phyloP scores from a whole-genome alignment of 2,113 vertebrate species.

The Columbina picui region DNA sequence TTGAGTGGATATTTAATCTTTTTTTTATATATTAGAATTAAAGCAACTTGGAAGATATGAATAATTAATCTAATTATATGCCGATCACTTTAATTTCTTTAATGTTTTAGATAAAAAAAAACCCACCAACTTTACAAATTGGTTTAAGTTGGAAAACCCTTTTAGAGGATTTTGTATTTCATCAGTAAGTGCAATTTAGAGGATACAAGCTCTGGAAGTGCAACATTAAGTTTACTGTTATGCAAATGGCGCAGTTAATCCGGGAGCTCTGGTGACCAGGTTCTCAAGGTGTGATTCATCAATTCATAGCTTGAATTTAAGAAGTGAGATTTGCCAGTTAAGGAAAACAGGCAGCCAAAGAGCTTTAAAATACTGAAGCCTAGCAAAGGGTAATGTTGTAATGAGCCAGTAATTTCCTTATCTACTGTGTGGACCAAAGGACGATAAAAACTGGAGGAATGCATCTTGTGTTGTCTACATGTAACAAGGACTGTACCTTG shows the following conservation, averaged over 20 bases:
- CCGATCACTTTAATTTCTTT: constrained; percentile 86
- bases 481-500: not conserved
- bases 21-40: constrained; percentile 88
- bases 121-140: constrained; percentile 80
- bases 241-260: constrained; percentile 78
- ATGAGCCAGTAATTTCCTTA: constrained; percentile 11
- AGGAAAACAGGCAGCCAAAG: not conserved
- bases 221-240: constrained; percentile 74
- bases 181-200: constrained; percentile 80
- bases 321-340: constrained; percentile 19
- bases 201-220: constrained; percentile 57
- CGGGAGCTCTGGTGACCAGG: not conserved
- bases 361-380: constrained; percentile 1
- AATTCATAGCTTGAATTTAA: constrained; percentile 35
- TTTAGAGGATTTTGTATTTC: constrained; percentile 83
- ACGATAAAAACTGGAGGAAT: not conserved
- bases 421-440: not conserved
- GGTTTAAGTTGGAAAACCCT: constrained; percentile 83
- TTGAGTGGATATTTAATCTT: constrained; percentile 91
- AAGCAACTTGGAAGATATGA: constrained; percentile 92
- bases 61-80: constrained; percentile 91
- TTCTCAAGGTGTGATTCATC: constrained; percentile 65
- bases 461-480: not conserved
- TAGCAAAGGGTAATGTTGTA: not conserved
- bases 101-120: constrained; percentile 80